phyloP scores from a whole-genome alignment of 2,797 vertebrate species.

The Falco columbarius region DNA sequence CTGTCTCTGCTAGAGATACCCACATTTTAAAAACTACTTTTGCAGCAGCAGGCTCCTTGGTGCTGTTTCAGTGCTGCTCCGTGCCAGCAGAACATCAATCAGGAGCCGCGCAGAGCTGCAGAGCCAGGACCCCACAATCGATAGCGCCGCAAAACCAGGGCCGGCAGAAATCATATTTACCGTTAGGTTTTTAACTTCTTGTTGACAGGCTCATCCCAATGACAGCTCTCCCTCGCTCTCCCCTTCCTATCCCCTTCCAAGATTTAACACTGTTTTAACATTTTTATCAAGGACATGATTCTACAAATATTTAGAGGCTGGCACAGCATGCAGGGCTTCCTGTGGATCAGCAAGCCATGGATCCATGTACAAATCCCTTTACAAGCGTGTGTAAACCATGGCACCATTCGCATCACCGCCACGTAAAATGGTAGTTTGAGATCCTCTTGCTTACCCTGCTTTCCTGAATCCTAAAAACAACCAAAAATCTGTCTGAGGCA shows the following conservation, averaged over 20 bases:
- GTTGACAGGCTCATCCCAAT: not conserved
- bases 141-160: not conserved
- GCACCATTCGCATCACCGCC: not conserved
- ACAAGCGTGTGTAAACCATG: not conserved
- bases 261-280: not conserved
- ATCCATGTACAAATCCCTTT: not conserved
- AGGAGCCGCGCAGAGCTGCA: not conserved
- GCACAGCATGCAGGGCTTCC: rapidly evolving
- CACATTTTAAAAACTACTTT: not conserved
- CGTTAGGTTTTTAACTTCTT: slow-evolving; percentile 7
- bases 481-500: not conserved
- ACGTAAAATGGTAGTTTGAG: not conserved
- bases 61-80: not conserved
- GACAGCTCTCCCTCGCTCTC: not conserved
- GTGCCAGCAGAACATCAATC: not conserved
- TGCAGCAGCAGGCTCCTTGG: not conserved
- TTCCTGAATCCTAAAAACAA: not conserved
- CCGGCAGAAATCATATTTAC: slow-evolving; percentile 18
- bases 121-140: not conserved
- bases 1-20: not conserved
- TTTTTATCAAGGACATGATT: slow-evolving; percentile 1
- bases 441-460: not conserved
- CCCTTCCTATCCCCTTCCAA: not conserved
- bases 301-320: not conserved
- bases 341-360: not conserved